Conservation (phyloP, 2,113 vertebrate species). For the Fukomys damarensis region DNA sequence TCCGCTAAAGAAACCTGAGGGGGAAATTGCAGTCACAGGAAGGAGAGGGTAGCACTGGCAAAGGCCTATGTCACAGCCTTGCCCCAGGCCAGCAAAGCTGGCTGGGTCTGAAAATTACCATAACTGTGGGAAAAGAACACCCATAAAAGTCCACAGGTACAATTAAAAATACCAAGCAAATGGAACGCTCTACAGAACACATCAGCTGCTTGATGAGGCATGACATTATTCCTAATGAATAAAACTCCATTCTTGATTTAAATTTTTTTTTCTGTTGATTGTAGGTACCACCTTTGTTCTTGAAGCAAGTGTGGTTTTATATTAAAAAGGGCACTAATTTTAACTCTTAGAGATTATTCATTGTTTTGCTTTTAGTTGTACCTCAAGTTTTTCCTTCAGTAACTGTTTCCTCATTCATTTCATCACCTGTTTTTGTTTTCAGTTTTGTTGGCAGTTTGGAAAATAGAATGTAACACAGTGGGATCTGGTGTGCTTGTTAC, state of each 20-base stretch:
- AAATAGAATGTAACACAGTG: not conserved
- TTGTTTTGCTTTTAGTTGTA: not conserved
- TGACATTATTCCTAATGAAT: not conserved
- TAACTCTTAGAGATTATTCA: not conserved
- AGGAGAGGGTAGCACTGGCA: not conserved
- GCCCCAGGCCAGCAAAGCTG: not conserved
- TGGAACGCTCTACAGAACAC: not conserved
- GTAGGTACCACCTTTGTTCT: not conserved
- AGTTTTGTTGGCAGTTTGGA: not conserved
- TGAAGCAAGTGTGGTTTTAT: not conserved
- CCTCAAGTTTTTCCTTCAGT: not conserved
- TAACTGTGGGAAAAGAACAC: not conserved
- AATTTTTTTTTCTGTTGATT: constrained; percentile 62
- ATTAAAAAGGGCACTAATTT: not conserved
- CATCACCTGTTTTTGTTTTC: not conserved
- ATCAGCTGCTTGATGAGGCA: not conserved
- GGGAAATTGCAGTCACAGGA: not conserved
- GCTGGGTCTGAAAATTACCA: not conserved
- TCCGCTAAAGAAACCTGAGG: not conserved
- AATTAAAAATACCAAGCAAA: not conserved
- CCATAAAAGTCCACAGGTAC: not conserved
- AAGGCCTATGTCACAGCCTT: not conserved
- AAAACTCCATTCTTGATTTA: not conserved
- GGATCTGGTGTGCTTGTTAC: not conserved
- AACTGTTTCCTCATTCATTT: constrained; percentile 40